phyloP scores from a whole-genome alignment of 2,797 vertebrate genomes.

The Anguilla pacifica region DNA sequence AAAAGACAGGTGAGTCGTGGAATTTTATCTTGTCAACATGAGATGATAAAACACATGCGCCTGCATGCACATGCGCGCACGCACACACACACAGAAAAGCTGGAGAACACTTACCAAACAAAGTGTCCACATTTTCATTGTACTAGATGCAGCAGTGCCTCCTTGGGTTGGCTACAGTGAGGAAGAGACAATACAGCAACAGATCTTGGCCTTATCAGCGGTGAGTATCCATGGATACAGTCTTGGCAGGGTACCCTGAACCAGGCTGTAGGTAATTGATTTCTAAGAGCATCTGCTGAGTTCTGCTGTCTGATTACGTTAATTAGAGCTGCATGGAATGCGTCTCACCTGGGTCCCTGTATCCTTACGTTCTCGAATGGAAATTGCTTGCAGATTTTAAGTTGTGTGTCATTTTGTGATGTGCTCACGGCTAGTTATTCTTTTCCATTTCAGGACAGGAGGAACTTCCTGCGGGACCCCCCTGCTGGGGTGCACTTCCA shows the following conservation, averaged over 20 bases:
- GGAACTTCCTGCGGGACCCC: constrained; percentile 94
- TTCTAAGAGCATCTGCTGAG: neutral
- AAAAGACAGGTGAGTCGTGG: constrained; percentile 82
- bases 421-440: neutral
- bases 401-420: neutral
- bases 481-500: constrained; percentile 94
- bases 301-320: neutral
- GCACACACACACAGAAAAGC: neutral
- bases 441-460: constrained; percentile 80
- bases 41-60: neutral
- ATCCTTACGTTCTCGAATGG: neutral
- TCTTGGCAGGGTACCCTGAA: neutral
- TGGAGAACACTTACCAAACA: neutral
- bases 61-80: neutral
- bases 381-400: neutral
- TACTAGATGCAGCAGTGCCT: constrained; percentile 84
- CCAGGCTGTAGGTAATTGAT: neutral
- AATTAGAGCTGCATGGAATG: neutral
- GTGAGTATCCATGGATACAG: constrained; percentile 69
- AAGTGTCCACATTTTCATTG: constrained; percentile 32
- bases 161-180: constrained; percentile 96
- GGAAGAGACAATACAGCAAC: constrained; percentile 95
- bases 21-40: neutral
- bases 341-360: neutral
- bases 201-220: constrained; percentile 93